phyloP scores from a whole-genome alignment of 1,140 invertebrate species.

The Drosophila azteca region DNA sequence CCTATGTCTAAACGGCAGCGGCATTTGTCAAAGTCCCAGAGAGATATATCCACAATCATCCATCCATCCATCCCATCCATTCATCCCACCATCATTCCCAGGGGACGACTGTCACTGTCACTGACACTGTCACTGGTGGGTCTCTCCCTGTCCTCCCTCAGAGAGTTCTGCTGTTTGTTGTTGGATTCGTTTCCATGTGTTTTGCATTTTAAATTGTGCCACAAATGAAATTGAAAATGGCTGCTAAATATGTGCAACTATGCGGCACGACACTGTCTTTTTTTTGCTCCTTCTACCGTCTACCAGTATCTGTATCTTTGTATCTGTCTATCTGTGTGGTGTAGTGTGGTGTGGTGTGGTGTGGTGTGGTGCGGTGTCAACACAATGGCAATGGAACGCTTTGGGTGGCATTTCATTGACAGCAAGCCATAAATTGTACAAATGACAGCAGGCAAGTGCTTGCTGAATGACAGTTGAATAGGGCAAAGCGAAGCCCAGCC shows the following conservation, averaged over 20 bases:
- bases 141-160: neutral
- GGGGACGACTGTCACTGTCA: no score
- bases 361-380: conserved; percentile 60
- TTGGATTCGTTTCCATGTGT: conserved; percentile 47
- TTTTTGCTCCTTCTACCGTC: neutral
- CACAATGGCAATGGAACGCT: conserved; percentile 68
- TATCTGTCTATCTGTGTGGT: conserved; percentile 5
- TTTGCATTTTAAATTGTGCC: conserved; percentile 79
- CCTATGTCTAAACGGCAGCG: conserved; percentile 61
- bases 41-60: conserved; percentile 24
- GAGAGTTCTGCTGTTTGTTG: neutral
- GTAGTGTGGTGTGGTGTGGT: conserved; percentile 2
- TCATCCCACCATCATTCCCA: no score
- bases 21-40: conserved; percentile 76
- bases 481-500: no score
- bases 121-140: no score
- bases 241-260: conserved; percentile 77
- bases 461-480: conserved; percentile 49
- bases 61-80: no score
- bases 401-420: conserved; percentile 79
- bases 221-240: conserved; percentile 81
- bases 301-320: neutral
- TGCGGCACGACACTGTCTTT: conserved; percentile 53
- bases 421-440: conserved; percentile 76
- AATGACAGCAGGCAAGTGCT: conserved; percentile 72